These are phyloP conservation scores for Elachura formosa DNA, from an alignment of 2,113 vertebrate species.

Conservation along the genomic window DNA sequence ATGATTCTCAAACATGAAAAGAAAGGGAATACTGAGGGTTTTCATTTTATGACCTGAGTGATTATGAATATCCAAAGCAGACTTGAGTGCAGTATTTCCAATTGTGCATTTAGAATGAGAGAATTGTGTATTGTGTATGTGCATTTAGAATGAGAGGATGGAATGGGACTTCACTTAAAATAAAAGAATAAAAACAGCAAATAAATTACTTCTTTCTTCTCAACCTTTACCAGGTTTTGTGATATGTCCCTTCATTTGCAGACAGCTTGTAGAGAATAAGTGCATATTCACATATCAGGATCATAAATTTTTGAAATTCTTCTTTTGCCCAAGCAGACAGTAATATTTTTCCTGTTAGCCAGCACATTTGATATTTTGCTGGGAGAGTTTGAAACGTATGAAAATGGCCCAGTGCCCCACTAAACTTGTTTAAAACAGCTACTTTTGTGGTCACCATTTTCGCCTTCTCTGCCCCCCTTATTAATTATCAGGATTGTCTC, in stretches of 20 bases:
- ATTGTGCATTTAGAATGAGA: background rate
- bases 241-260: background rate
- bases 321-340: background rate
- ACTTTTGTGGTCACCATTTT: background rate
- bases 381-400: background rate
- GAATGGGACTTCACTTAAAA: background rate
- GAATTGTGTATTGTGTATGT: background rate
- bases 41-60: background rate
- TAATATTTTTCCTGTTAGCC: background rate
- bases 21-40: background rate
- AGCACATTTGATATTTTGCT: background rate
- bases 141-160: background rate
- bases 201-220: background rate
- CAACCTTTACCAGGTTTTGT: background rate
- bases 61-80: background rate
- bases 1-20: background rate
- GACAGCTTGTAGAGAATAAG: background rate
- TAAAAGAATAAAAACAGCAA: fast-evolving
- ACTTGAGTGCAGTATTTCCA: background rate
- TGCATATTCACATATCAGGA: background rate
- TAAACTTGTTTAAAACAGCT: background rate
- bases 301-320: background rate
- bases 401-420: background rate
- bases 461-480: background rate
- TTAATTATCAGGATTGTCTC: background rate